Evolutionary conservation across 2,888 invertebrate genomes (phyloP).

Genomic region (Achlya flavicornis): DNA sequence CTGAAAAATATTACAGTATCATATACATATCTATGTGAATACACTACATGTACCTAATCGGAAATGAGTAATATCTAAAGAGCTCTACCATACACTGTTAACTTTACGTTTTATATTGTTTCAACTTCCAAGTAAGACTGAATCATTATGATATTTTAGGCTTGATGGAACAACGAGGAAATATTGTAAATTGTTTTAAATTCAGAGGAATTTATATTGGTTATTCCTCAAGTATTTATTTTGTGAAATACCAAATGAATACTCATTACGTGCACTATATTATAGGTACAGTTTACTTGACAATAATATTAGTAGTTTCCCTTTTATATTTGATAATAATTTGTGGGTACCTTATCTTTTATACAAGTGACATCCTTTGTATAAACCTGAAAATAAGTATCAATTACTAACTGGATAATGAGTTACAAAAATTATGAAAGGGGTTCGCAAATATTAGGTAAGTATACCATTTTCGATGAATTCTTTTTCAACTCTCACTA

Average conservation of each 20-base stretch:
- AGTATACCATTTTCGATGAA: no score
- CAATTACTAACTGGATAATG: constrained; percentile 5
- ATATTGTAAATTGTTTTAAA: background rate
- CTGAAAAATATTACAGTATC: constrained; percentile 49
- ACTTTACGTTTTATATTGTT: background rate
- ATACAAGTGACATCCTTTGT: constrained; percentile 68
- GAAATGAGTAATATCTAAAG: background rate
- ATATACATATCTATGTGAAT: constrained; percentile 7
- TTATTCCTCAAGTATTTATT: no score
- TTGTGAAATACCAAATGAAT: no score
- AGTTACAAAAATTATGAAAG: constrained; percentile 11
- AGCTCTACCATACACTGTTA: no score
- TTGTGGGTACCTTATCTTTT: constrained; percentile 58
- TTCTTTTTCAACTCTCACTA: no score
- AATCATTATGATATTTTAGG: background rate
- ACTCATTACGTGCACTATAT: no score
- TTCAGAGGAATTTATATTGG: no score
- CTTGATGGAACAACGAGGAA: background rate
- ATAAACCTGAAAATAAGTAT: constrained; percentile 57
- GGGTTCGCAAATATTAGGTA: no score
- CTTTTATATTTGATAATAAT: background rate
- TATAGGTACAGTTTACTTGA: background rate
- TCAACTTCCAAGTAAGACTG: background rate
- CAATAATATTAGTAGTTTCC: constrained; percentile 3
- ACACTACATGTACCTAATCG: background rate